Evolutionary conservation across 2,888 invertebrate species (phyloP).

Genomic region (Julus scandinavius): DNA sequence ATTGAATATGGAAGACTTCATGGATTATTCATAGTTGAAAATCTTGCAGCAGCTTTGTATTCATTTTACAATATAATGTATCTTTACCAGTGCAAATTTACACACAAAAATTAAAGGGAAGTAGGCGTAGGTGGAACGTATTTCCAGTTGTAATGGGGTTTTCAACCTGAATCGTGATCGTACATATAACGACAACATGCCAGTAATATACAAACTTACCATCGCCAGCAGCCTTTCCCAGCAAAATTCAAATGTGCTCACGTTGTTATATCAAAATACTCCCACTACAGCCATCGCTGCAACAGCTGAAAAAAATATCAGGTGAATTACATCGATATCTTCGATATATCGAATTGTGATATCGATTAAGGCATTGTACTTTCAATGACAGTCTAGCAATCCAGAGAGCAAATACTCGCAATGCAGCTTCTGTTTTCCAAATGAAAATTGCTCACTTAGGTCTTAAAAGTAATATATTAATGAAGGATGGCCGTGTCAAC

Average conservation of each 20-base stretch:
- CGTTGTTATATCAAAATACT: background rate
- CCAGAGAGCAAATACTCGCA: background rate
- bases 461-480: background rate
- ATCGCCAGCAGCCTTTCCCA: background rate
- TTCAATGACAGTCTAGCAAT: background rate
- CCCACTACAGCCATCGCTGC: background rate
- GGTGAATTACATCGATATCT: background rate
- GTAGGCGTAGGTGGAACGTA: background rate
- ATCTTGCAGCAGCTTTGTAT: too few species aligned
- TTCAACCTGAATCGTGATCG: too few species aligned
- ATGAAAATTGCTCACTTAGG: background rate
- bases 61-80: too few species aligned
- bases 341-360: background rate
- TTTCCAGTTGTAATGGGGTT: background rate
- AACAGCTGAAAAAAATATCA: background rate
- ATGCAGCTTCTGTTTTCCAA: background rate
- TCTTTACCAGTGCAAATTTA: too few species aligned
- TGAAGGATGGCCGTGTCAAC: background rate
- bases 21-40: too few species aligned
- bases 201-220: background rate
- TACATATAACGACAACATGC: too few species aligned
- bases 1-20: too few species aligned
- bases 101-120: background rate
- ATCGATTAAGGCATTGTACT: conserved; percentile 7
- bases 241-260: background rate